Evolutionary conservation across 1,140 invertebrate genomes (phyloP), one percentile per base, ranked within the genome.

Genomic region (Patella vulgata): DNA sequence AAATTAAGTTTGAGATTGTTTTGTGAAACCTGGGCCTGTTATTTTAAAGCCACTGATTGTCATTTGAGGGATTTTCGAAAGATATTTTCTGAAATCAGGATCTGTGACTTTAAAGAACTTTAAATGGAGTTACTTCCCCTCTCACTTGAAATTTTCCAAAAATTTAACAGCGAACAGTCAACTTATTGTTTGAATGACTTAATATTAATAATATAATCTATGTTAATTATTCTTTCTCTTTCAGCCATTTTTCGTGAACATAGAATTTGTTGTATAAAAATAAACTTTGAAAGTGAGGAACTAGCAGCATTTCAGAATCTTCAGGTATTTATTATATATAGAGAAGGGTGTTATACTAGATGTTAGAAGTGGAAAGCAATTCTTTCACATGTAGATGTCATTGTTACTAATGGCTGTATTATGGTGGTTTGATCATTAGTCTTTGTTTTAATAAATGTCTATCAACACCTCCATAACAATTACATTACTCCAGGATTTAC

Each of bases 241-340:
- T 39, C 59, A 85, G 82, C 74, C 23, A 89, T 96, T 58, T 82
- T 95, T 40, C 89, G 89, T 75, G 88, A 93, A 70, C 89, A 90
- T 71, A 86, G 91, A 42, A 83, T 94, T 31, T 88, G 91, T 71
- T 96, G 95, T 82, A 92, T 97, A 48, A 88, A 90, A 33, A 93
- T 95, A 82, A 93, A 94, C 83, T 93, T 88, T 80, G 88, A 92
- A 43, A 94, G 94, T 11, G 95, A 97, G 84, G 90, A 93, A 75
- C 88, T 93, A 71, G 94, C 94, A 0, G 91, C 94, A 0, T 82
- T 87, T 60, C 95, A 98, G 83, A 92, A 97, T 85, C 92, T 91
- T 79, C 89, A 93, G 87, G 92, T 93, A 85, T 81, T 83, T 83
- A 11, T 46, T 55, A 33, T 2, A 12, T 48, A 33, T 30, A 31